Conservation (phyloP, 2,797 vertebrate genomes). For the Harpagifer antarcticus region DNA sequence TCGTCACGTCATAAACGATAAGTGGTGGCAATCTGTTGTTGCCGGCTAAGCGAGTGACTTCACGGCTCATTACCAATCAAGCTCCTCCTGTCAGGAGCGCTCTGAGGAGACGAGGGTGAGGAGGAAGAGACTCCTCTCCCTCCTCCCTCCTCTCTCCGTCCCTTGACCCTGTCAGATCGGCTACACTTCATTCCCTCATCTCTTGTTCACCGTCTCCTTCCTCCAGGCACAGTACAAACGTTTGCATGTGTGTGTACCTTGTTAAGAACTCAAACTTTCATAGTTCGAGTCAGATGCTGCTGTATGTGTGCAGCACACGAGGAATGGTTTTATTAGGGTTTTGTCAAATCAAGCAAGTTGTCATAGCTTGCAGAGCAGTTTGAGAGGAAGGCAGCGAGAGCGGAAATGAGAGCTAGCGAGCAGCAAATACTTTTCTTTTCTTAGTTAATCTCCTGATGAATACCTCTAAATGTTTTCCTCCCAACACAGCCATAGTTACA, state of each 20-base stretch:
- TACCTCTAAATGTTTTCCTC: constrained; percentile 32
- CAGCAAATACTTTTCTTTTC: constrained; percentile 40
- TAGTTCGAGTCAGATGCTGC: constrained; percentile 36
- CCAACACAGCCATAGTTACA: constrained; percentile 18
- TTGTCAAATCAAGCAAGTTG: constrained; percentile 22
- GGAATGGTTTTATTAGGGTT: constrained; percentile 17
- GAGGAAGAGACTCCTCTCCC: constrained; percentile 61
- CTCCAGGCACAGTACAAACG: constrained; percentile 64
- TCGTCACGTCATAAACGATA: constrained; percentile 74
- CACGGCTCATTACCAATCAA: constrained; percentile 83
- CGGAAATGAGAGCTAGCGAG: constrained; percentile 26
- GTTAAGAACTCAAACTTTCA: constrained; percentile 45
- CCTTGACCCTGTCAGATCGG: constrained; percentile 67
- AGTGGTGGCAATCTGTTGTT: constrained; percentile 80
- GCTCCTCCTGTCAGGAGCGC: constrained; percentile 75
- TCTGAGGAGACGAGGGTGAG: constrained; percentile 59
- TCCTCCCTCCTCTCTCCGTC: constrained; percentile 45
- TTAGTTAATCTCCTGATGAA: constrained; percentile 41
- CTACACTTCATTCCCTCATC: constrained; percentile 63
- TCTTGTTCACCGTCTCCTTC: constrained; percentile 63
- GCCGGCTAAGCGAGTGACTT: constrained; percentile 77
- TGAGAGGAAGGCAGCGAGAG: constrained; percentile 47
- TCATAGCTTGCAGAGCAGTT: constrained; percentile 25
- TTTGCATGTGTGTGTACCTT: constrained; percentile 44
- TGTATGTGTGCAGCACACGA: constrained; percentile 26